Percentiles rank a stretch among this genome's conserved stretches.
Evolutionary conservation across 2,797 vertebrate species (phyloP).

Genomic region (Geotrypetes seraphini): DNA sequence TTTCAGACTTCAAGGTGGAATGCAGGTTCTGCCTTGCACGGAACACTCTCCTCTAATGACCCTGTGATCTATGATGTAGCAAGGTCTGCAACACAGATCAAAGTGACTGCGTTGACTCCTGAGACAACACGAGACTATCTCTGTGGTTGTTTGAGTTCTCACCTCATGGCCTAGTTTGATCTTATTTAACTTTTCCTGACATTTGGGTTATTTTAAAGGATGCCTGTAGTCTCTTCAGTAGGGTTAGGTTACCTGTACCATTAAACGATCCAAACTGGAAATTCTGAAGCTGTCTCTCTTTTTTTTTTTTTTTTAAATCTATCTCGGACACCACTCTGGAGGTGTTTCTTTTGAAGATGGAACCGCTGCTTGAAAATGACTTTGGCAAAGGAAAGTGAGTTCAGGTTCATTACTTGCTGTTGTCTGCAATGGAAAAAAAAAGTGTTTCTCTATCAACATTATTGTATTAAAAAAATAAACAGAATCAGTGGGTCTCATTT

Average conservation of each 20-base stretch:
- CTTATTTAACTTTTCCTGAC: constrained; percentile 35
- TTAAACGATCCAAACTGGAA: constrained; percentile 7
- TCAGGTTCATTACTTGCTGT: too few relatives aligned
- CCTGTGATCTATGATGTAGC: constrained; percentile 31
- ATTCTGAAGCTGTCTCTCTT: background rate
- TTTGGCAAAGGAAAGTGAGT: too few relatives aligned
- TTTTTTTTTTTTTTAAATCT: too few relatives aligned
- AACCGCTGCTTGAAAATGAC: background rate
- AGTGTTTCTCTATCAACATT: too few relatives aligned
- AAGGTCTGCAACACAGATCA: constrained; percentile 44
- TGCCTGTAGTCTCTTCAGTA: constrained; percentile 16
- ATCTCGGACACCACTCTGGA: background rate
- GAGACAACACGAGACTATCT: constrained; percentile 38
- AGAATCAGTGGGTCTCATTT: too few relatives aligned
- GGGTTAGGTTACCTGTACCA: constrained; percentile 25
- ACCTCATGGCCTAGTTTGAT: constrained; percentile 16
- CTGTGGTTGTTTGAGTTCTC: constrained; percentile 38
- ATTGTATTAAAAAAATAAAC: too few relatives aligned
- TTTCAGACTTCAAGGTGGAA: constrained; percentile 44
- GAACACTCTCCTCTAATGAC: constrained; percentile 37
- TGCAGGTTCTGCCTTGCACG: constrained; percentile 30
- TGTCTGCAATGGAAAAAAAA: too few relatives aligned
- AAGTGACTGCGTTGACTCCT: constrained; percentile 39
- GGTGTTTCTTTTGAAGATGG: background rate
- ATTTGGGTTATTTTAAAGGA: constrained; percentile 12